phyloP scores from a whole-genome alignment of 2,888 invertebrate genomes.

The Drosophila multiciliata region DNA sequence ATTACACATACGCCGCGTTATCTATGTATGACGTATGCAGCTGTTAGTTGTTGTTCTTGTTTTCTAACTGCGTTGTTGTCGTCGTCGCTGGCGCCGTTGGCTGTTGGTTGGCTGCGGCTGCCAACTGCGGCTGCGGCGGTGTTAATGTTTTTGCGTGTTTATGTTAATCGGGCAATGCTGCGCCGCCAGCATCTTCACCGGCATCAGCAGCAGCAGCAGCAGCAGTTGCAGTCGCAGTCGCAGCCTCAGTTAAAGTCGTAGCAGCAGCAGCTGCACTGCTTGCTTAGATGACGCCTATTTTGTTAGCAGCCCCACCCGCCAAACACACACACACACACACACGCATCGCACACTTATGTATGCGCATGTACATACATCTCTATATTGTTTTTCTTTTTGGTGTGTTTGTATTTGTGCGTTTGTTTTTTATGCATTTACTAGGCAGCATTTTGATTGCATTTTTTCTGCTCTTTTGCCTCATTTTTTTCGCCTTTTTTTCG shows the following conservation, averaged over 20 bases:
- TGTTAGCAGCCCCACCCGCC: slow-evolving; percentile 45
- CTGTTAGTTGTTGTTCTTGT: slow-evolving; percentile 48
- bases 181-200: slow-evolving; percentile 27
- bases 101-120: slow-evolving; percentile 69
- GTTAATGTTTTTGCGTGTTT: slow-evolving; percentile 84
- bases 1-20: slow-evolving; percentile 81
- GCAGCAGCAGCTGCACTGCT: slow-evolving; percentile 42
- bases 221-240: slow-evolving; percentile 16
- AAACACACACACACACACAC: slow-evolving; percentile 24
- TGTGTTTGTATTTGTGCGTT: slow-evolving; percentile 57
- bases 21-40: slow-evolving; percentile 71
- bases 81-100: slow-evolving; percentile 61
- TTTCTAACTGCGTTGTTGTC: slow-evolving; percentile 81
- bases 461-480: slow-evolving; percentile 47
- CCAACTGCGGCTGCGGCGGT: slow-evolving; percentile 62
- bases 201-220: slow-evolving; percentile 4
- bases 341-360: slow-evolving; percentile 19
- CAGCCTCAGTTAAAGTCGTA: slow-evolving; percentile 2
- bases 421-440: slow-evolving; percentile 76
- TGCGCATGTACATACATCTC: slow-evolving; percentile 20
- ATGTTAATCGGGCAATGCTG: slow-evolving; percentile 81
- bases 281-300: slow-evolving; percentile 81
- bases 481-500: slow-evolving; percentile 14
- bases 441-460: slow-evolving; percentile 77
- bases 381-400: slow-evolving; percentile 5